Evolutionary conservation across 2,888 invertebrate species (phyloP).

Genomic region (Brachylomia viminalis): DNA sequence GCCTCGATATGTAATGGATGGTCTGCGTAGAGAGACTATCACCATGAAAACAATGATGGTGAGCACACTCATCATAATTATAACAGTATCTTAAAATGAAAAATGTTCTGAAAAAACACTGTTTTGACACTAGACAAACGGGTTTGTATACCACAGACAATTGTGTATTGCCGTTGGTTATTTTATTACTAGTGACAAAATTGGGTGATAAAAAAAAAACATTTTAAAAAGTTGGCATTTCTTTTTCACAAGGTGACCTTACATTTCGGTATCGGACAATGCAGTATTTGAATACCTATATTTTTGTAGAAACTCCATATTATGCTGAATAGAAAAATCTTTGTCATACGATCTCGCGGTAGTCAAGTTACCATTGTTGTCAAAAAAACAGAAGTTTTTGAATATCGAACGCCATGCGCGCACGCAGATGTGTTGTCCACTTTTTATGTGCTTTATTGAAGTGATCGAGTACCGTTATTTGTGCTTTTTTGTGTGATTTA

Average conservation of each 20-base stretch:
- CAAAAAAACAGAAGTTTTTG: slow-evolving; percentile 80
- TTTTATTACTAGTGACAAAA: not conserved
- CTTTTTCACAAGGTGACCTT: not conserved
- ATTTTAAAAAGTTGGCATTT: not conserved
- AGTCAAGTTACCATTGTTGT: slow-evolving; percentile 82
- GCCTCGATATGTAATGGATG: too few species aligned
- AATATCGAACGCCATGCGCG: slow-evolving; percentile 80
- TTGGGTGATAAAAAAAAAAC: not conserved
- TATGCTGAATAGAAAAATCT: slow-evolving; percentile 67
- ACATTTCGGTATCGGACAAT: slow-evolving; percentile 17
- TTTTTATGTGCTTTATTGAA: slow-evolving; percentile 85
- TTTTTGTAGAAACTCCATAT: slow-evolving; percentile 31
- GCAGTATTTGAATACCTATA: slow-evolving; percentile 53
- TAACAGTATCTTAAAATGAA: not conserved
- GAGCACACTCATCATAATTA: not conserved
- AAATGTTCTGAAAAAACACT: not conserved
- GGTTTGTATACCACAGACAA: not conserved
- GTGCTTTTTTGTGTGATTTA: slow-evolving; percentile 74
- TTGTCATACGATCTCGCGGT: slow-evolving; percentile 78
- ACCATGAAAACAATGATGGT: not conserved
- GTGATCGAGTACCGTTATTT: slow-evolving; percentile 82
- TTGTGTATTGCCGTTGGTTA: too few species aligned
- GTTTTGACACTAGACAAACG: not conserved
- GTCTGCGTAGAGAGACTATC: not conserved
- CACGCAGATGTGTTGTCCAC: slow-evolving; percentile 86